Evolutionary conservation across 2,113 vertebrate genomes (phyloP).

Genomic region (Mirounga angustirostris): DNA sequence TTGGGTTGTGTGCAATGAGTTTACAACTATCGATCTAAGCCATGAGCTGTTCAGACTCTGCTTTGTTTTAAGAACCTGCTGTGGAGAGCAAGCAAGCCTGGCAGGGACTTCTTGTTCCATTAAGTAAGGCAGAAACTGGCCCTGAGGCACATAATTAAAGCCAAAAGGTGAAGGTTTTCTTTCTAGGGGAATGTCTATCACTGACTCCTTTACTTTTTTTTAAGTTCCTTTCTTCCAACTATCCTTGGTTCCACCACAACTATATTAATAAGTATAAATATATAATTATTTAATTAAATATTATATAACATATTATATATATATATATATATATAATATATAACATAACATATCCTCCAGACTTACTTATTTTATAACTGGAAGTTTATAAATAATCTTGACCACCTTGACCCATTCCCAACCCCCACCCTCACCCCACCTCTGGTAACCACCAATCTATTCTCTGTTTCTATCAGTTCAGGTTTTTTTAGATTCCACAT

Average conservation of each 20-base stretch:
- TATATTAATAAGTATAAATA: background rate
- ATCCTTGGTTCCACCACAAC: background rate
- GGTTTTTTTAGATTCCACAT: background rate
- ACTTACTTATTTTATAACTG: background rate
- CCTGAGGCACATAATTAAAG: background rate
- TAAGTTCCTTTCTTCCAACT: background rate
- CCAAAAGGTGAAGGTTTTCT: background rate
- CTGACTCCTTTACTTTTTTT: background rate
- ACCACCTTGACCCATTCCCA: background rate
- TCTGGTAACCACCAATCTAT: background rate
- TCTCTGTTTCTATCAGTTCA: background rate
- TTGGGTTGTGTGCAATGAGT: background rate
- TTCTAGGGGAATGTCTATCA: background rate
- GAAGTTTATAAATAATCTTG: background rate
- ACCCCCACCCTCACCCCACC: fast-evolving
- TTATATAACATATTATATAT: background rate
- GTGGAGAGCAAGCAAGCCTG: background rate
- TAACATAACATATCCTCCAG: background rate
- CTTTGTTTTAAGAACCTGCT: background rate
- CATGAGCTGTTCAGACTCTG: background rate
- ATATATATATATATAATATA: no score
- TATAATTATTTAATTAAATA: background rate
- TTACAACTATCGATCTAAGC: background rate
- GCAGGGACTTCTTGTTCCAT: background rate
- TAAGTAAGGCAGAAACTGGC: background rate